Base-by-base conservation (phyloP, 2,113 vertebrate species). In the Egretta garzetta region DNA sequence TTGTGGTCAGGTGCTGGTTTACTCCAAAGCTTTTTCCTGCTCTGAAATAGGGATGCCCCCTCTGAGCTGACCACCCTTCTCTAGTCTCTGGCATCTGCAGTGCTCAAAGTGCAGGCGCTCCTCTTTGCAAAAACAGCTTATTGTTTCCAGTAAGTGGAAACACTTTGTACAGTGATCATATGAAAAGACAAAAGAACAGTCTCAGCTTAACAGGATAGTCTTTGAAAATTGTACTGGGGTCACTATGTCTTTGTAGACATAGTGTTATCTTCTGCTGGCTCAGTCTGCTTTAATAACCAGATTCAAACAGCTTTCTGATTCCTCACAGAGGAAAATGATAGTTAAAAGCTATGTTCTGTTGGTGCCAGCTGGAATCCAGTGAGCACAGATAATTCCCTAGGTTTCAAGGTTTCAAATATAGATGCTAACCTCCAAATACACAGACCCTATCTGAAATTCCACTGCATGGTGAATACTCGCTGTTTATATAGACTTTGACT, bases 1-100 rank as follows among this genome's bases (percentile, higher is more conserved):
- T 96, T 5, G 10, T 74, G 87, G 74, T 91, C 95, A 94, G 74
- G 81, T 80, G 71, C 91, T 82, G 76, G 33, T 96, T 94, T 86
- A 71, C 75, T 89, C 86, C 81, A 86, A 27, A 71, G 82, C 52
- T 86, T 93, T 81, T 72, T 64, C 86, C 66, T 86, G 39, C 80
- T 56, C 76, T 88, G 82, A 43, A 62, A 10, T 2, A 43, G 68
- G 79, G 50, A 26, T 86, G 55, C 17, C 60, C 60, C 21, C 28
- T 86, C 14, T 1, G 64, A 91, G 80, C 86, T 74, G 75, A 53
- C 33, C 39, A 17, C 49, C 68, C 58, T 68, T 90, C 80, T 41
- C 45, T 52, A 2, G 9, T 35, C 84, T 77, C 60, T 49, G 30
- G 17, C 58, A 24, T 71, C 90, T 73, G 72, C 66, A 73, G 35